phyloP scores from a whole-genome alignment of 2,113 vertebrate species.

The Seriola rivoliana region DNA sequence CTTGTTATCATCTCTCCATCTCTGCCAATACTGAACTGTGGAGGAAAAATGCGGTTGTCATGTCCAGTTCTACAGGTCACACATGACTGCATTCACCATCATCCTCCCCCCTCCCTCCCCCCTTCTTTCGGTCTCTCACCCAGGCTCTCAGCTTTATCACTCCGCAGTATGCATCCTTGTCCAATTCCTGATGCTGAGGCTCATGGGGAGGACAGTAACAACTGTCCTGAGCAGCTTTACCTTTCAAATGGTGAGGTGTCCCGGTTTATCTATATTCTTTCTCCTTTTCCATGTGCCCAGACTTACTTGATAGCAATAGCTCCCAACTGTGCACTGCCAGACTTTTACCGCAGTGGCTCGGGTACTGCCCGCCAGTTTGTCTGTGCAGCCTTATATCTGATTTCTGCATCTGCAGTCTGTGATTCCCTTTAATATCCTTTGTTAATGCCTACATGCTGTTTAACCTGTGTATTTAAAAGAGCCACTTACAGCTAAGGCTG shows the following conservation, averaged over 20 bases:
- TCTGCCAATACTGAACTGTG: constrained; percentile 38
- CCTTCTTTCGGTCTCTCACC: constrained; percentile 37
- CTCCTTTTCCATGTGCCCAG: neutral
- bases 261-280: neutral
- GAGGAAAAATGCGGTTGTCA: constrained; percentile 45
- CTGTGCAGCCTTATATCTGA: constrained; percentile 7
- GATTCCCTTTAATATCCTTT: neutral
- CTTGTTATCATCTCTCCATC: neutral
- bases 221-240: constrained; percentile 89
- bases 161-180: constrained; percentile 91
- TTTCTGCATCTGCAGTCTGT: constrained; percentile 10
- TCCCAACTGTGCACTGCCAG: neutral
- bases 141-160: constrained; percentile 92
- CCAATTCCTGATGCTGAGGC: constrained; percentile 96
- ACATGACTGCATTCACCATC: constrained; percentile 50
- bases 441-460: neutral
- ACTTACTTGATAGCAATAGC: neutral
- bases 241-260: constrained; percentile 93
- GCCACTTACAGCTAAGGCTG: neutral
- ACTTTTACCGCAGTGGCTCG: constrained; percentile 31
- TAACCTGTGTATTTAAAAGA: neutral
- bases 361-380: neutral
- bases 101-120: neutral
- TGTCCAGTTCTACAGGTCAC: constrained; percentile 44
- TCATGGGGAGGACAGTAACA: constrained; percentile 96